Percentiles rank a stretch among this genome's conserved stretches.
Conservation (phyloP, 2,888 invertebrate species). For the Lutraria lutraria region DNA sequence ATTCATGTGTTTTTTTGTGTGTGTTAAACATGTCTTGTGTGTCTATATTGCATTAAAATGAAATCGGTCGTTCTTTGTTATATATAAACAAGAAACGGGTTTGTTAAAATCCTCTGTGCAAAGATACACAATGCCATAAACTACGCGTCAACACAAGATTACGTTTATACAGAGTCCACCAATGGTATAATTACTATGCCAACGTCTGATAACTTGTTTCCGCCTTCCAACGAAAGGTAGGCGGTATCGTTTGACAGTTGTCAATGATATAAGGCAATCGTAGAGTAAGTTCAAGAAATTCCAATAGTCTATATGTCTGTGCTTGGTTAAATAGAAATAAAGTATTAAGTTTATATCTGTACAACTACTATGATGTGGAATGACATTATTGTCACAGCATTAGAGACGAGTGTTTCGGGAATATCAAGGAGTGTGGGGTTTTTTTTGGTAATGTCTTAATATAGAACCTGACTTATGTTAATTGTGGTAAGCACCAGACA, state of each 20-base stretch:
- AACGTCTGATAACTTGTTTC: background rate
- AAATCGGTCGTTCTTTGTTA: no score
- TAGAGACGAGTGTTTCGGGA: background rate
- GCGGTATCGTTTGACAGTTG: constrained; percentile 14
- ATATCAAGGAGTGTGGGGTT: background rate
- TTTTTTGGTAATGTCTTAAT: background rate
- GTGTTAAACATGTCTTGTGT: no score
- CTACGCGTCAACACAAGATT: background rate
- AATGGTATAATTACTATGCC: background rate
- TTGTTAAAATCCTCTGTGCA: no score
- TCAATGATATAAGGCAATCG: background rate
- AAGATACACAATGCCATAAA: background rate
- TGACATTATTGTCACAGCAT: background rate
- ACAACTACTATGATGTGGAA: background rate
- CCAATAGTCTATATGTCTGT: constrained; percentile 1
- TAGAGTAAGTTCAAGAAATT: background rate
- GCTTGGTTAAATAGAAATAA: background rate
- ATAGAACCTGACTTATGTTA: background rate
- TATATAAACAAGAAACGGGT: no score
- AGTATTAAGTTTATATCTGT: background rate
- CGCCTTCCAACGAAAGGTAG: constrained; percentile 12
- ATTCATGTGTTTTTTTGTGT: no score
- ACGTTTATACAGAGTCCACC: background rate
- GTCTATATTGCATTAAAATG: no score
- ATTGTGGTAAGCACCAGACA: background rate